Percentiles rank a stretch among this genome's conserved stretches.
Evolutionary conservation across 2,797 vertebrate genomes (phyloP).

Genomic region (Psittacula echo): DNA sequence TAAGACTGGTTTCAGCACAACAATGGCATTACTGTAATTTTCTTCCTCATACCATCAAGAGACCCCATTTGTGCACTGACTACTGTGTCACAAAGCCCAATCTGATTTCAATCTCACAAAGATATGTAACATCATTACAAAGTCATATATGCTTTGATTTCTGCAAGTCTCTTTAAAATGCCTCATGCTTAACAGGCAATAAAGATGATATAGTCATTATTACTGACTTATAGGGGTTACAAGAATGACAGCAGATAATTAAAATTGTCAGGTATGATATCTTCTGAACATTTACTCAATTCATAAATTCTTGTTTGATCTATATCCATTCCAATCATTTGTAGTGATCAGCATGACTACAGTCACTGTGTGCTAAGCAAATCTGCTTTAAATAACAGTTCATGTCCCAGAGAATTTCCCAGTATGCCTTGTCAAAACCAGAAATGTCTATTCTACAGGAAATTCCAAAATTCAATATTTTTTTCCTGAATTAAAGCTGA

Average conservation of each 20-base stretch:
- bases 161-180: background rate
- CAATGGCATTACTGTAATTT: background rate
- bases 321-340: background rate
- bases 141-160: background rate
- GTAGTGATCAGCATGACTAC: background rate
- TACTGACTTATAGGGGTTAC: background rate
- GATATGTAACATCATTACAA: background rate
- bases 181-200: background rate
- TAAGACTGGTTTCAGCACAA: background rate
- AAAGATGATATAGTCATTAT: background rate
- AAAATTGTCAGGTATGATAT: background rate
- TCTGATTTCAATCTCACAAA: background rate
- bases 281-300: background rate
- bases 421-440: background rate
- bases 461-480: background rate
- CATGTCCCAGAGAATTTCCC: background rate
- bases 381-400: background rate
- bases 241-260: background rate
- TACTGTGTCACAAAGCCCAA: background rate
- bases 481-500: background rate
- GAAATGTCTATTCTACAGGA: background rate
- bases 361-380: background rate
- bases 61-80: background rate
- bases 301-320: background rate
- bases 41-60: background rate